Percentiles rank a stretch among this genome's conserved stretches.
Conservation (phyloP, 2,113 vertebrate genomes). For the Amblyopsis rosae region DNA sequence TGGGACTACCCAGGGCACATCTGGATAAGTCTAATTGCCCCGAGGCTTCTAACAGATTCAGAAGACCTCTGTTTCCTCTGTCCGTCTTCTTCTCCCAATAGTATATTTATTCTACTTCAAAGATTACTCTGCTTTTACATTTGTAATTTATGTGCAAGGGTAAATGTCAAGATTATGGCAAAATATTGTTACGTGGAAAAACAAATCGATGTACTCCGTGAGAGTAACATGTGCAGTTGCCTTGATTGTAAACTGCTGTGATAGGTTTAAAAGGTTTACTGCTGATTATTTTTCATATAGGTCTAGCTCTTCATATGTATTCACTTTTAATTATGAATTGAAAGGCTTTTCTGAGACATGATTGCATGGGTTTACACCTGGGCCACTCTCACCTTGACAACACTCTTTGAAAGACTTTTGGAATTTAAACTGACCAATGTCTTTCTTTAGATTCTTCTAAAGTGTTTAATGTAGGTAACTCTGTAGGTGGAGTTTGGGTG, state of each 20-base stretch:
- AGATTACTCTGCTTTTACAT: constrained; percentile 8
- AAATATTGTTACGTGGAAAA: not conserved
- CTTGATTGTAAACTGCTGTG: not conserved
- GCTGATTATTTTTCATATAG: too few relatives aligned
- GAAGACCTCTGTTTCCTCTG: not conserved
- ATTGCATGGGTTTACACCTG: too few relatives aligned
- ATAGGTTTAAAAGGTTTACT: too few relatives aligned
- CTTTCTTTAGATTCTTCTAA: too few relatives aligned
- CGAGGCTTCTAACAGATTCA: constrained; percentile 9
- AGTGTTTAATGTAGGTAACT: too few relatives aligned
- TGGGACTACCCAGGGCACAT: constrained; percentile 40
- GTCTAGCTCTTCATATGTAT: too few relatives aligned
- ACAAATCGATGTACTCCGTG: constrained; percentile 2
- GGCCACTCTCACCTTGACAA: too few relatives aligned
- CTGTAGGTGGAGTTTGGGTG: too few relatives aligned
- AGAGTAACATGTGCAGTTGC: not conserved
- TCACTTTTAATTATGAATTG: too few relatives aligned
- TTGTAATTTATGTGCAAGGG: not conserved
- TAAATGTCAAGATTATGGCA: constrained; percentile 15
- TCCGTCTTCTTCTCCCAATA: not conserved
- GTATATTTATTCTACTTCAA: constrained; percentile 25
- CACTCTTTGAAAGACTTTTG: too few relatives aligned
- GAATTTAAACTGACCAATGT: too few relatives aligned
- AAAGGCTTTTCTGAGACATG: too few relatives aligned
- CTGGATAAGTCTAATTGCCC: constrained; percentile 48